A percentile compares a stretch with the other conserved stretches of the same genome.
These are phyloP conservation scores for Ganaspis brasiliensis DNA, from an alignment of 2,888 invertebrate genomes.

Conservation along the genomic window DNA sequence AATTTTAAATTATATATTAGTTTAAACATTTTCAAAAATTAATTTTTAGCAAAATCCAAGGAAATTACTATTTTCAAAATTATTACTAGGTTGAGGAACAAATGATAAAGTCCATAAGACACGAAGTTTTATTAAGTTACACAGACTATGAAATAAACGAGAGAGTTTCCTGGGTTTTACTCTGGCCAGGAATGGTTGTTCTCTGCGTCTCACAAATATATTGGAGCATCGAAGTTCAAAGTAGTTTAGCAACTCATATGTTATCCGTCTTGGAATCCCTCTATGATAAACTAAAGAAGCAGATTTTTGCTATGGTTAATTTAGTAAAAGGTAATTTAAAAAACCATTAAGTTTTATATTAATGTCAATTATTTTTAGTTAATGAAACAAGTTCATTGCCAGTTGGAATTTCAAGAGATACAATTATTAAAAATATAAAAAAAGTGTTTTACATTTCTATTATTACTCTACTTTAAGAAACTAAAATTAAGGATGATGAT, in stretches of 20 bases:
- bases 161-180: conserved; percentile 87
- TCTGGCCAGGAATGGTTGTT: conserved; percentile 93
- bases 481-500: too few relatives aligned
- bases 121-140: conserved; percentile 86
- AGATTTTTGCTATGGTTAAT: conserved; percentile 88
- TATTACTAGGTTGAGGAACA: conserved; percentile 87
- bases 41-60: too few relatives aligned
- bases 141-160: conserved; percentile 84
- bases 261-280: conserved; percentile 83
- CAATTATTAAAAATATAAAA: too few relatives aligned
- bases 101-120: conserved; percentile 88
- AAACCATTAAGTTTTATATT: too few relatives aligned
- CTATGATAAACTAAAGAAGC: conserved; percentile 82
- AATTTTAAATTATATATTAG: too few relatives aligned
- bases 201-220: conserved; percentile 90
- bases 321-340: conserved; percentile 82
- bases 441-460: too few relatives aligned
- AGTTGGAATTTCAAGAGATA: not conserved
- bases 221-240: conserved; percentile 91
- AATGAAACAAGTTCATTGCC: not conserved
- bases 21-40: too few relatives aligned
- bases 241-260: conserved; percentile 84
- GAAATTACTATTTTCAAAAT: not conserved
- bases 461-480: too few relatives aligned
- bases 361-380: not conserved